Base-by-base conservation (phyloP, 2,888 invertebrate genomes). In the Pteria penguin region DNA sequence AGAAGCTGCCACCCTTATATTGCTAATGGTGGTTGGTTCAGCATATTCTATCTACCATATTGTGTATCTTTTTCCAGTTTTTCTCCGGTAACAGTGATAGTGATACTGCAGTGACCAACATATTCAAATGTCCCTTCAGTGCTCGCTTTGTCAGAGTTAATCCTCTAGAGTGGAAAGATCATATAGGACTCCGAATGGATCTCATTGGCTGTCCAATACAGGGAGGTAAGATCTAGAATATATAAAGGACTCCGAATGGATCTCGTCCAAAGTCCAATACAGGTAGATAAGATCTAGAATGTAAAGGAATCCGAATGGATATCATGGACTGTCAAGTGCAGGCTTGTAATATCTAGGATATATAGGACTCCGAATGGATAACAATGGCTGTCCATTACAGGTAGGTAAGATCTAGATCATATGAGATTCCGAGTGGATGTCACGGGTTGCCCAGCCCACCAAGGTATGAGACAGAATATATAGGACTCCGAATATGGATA, bases 121-220 rank as follows among this genome's bases (percentile, higher is more conserved):
- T 31, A 22, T 75, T 87, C 22, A 26, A 66, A 5, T 82, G 81
- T 66, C 84, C 85, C 11, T 83, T 84, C 62, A 73, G 75, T 52
- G 85, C 86, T n/a, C 77, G 75, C 3, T 86, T 78, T 57, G 80
- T 86, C 18, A 78, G 84, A 0, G 75, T 86, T 14, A 85, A 86
- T 66, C 86, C 86, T 1, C 33, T 86, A 60, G 81, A 79, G 4
- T 86, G 86, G 86, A 70, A 83, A 27, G 74, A 77, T 27, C 77
- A 84, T 62, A 84, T 85, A 22, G 84, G 83, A n/a, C 61, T 86
- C 8, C 62, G 81, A 22, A 83, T 85, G 45, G 86, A 84, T 26
- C 75, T 86, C 14, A 55, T 82, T 2, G 84, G 86, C 18, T 84
- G 86, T 24, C 31, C 29, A 11, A 29, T 57, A 2, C 18, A 32